These are phyloP conservation scores for Scelioninae gen. 1 DNA, from an alignment of 2,888 invertebrate species.

Conservation along the genomic window DNA sequence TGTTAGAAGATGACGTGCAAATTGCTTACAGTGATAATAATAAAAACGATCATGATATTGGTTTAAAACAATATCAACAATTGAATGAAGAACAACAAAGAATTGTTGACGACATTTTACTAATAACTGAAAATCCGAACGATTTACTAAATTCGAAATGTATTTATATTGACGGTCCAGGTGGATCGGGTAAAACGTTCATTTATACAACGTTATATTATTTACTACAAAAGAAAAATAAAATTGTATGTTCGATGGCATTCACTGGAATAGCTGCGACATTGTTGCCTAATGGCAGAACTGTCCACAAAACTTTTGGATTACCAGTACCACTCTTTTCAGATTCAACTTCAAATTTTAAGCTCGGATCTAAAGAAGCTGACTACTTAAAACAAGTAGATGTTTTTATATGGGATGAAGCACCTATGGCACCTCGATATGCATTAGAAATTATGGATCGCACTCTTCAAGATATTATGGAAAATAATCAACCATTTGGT, in stretches of 20 bases:
- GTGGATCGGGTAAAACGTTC: slow-evolving; percentile 31
- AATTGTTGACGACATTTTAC: no score
- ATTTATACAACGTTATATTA: slow-evolving; percentile 45
- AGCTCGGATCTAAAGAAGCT: slow-evolving; percentile 68
- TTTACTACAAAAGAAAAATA: slow-evolving; percentile 37
- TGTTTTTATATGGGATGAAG: slow-evolving; percentile 42
- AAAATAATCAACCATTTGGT: slow-evolving; percentile 71
- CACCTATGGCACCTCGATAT: slow-evolving; percentile 35
- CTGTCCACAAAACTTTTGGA: slow-evolving; percentile 58
- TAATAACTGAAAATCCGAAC: no score
- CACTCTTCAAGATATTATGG: slow-evolving; percentile 72
- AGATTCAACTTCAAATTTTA: slow-evolving; percentile 67
- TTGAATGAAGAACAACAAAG: neutral
- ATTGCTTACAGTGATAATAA: no score
- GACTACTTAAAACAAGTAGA: slow-evolving; percentile 61
- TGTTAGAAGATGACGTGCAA: no score
- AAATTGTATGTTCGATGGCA: slow-evolving; percentile 72
- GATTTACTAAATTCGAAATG: no score
- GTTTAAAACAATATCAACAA: no score
- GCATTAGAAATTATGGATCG: slow-evolving; percentile 66
- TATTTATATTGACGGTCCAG: slow-evolving; percentile 10
- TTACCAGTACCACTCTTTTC: slow-evolving; percentile 58
- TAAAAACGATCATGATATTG: no score
- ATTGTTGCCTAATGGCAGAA: slow-evolving; percentile 72
- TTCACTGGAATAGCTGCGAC: slow-evolving; percentile 52